phyloP scores from a whole-genome alignment of 1,140 invertebrate species.

The Trinorchestia longiramus region DNA sequence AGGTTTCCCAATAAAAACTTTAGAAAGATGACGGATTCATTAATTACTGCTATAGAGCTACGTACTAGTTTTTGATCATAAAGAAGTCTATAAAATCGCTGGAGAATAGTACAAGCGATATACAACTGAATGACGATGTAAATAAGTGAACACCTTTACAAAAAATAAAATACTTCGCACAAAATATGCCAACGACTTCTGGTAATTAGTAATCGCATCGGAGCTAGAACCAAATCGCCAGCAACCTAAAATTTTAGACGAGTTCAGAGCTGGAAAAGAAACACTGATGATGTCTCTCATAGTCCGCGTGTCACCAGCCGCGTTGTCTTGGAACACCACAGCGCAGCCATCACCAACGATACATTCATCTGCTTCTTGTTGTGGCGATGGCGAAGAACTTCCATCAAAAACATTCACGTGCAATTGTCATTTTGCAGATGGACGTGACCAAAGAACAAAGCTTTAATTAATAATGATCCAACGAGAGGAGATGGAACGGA shows the following conservation, averaged over 20 bases:
- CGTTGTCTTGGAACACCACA: background rate
- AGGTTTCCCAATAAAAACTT: background rate
- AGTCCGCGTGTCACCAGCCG: background rate
- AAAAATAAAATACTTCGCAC: background rate
- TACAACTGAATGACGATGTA: background rate
- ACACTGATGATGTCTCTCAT: background rate
- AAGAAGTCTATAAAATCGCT: too few species aligned
- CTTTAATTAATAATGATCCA: conserved; percentile 25
- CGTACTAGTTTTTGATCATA: too few species aligned
- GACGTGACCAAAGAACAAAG: conserved; percentile 23
- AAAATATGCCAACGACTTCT: background rate
- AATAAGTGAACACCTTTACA: background rate
- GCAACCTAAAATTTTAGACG: background rate
- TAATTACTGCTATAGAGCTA: too few species aligned
- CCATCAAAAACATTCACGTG: conserved; percentile 26
- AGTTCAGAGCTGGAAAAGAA: background rate
- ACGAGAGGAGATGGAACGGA: background rate
- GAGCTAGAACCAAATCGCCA: background rate
- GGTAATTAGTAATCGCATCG: background rate
- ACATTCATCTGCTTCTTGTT: conserved; percentile 3
- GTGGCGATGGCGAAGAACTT: conserved; percentile 14
- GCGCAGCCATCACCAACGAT: background rate
- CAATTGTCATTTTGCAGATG: background rate
- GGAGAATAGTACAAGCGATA: background rate
- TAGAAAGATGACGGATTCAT: too few species aligned